Evolutionary conservation across 2,113 vertebrate genomes (phyloP).

Genomic region (Gambusia holbrooki): DNA sequence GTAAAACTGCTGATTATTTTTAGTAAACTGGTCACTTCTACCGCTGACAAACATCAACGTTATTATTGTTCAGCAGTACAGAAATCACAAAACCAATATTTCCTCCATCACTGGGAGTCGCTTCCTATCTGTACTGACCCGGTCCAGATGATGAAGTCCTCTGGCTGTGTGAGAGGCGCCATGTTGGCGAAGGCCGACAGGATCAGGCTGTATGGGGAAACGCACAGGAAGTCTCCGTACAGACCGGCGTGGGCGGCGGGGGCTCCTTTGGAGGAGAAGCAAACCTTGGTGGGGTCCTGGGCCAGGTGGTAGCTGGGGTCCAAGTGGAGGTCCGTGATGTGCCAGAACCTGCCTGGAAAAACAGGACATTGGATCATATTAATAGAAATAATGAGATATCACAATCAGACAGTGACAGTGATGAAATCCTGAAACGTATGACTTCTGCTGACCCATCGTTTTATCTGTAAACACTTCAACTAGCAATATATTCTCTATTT

Average conservation of each 20-base stretch:
- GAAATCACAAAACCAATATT: slow-evolving; percentile 9
- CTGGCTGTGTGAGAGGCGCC: slow-evolving; percentile 78
- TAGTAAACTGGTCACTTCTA: too few species aligned
- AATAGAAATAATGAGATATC: not conserved
- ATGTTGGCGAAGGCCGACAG: slow-evolving; percentile 90
- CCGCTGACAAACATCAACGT: not conserved
- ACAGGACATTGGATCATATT: not conserved
- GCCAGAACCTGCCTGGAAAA: slow-evolving; percentile 91
- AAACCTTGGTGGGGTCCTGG: slow-evolving; percentile 89
- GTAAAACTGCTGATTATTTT: not conserved
- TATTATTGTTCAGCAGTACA: not conserved
- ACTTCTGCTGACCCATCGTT: too few species aligned
- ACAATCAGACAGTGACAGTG: too few species aligned
- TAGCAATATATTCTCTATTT: not conserved
- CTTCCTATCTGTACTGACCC: slow-evolving; percentile 83
- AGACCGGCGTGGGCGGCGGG: slow-evolving; percentile 85
- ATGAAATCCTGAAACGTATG: too few species aligned
- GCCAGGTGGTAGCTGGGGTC: slow-evolving; percentile 91
- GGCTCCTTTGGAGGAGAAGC: slow-evolving; percentile 90
- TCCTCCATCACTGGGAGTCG: too few species aligned
- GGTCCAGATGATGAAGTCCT: slow-evolving; percentile 96
- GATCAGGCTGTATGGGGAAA: slow-evolving; percentile 94
- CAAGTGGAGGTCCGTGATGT: slow-evolving; percentile 94
- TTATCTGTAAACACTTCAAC: not conserved
- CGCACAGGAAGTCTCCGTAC: slow-evolving; percentile 92